Percentiles rank a stretch among this genome's conserved stretches.
phyloP scores from a whole-genome alignment of 2,113 vertebrate species.

The Rhodinocichla rosea region DNA sequence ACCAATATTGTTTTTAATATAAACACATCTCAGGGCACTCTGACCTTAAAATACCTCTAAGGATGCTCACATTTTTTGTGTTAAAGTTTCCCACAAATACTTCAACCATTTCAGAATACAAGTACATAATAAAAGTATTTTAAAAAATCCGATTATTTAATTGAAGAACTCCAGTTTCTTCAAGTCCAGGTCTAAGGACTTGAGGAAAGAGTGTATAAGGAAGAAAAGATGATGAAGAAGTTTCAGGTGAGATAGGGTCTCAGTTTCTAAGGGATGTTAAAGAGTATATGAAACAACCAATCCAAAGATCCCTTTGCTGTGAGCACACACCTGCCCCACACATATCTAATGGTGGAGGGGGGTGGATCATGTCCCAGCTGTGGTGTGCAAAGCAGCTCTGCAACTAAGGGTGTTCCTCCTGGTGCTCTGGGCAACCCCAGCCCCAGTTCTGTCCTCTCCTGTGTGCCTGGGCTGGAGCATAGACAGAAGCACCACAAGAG shows the following conservation, averaged over 20 bases:
- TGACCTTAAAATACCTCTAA: background rate
- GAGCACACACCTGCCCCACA: background rate
- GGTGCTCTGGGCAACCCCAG: background rate
- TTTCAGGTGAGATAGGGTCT: background rate
- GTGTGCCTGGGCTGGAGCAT: fast-evolving
- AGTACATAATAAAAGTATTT: background rate
- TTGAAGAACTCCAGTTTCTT: background rate
- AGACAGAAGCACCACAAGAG: background rate
- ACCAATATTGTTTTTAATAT: background rate
- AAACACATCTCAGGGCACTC: background rate
- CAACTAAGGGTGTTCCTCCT: background rate
- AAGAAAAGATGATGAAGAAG: background rate
- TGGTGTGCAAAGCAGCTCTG: background rate
- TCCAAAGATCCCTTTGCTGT: background rate
- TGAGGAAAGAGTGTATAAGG: background rate
- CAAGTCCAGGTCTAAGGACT: background rate
- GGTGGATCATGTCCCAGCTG: background rate
- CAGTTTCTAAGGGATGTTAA: background rate
- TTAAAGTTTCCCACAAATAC: background rate
- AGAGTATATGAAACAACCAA: background rate
- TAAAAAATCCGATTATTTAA: background rate
- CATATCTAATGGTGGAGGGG: fast-evolving
- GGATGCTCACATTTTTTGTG: background rate
- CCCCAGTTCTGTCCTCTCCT: background rate
- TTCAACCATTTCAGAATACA: background rate